Evolutionary conservation across 2,888 invertebrate genomes (phyloP).

Genomic region (Pasiphila rectangulata): DNA sequence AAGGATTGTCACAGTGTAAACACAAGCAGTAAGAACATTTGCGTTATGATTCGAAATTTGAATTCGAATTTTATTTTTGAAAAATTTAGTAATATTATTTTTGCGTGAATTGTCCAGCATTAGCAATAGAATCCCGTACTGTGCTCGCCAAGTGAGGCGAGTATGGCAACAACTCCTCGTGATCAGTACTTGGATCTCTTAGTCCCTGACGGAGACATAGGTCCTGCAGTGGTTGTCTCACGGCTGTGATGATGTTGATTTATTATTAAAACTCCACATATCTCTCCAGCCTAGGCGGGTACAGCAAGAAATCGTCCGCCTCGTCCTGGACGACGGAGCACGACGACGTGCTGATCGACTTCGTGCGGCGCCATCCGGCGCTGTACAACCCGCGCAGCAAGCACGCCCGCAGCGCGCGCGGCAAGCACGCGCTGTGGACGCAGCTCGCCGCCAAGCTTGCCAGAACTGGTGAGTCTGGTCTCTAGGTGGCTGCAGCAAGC

Average conservation of each 20-base stretch:
- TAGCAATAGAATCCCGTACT: too few relatives aligned
- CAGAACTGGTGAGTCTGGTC: neutral
- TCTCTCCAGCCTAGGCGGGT: slow-evolving; percentile 1
- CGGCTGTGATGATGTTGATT: neutral
- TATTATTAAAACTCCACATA: neutral
- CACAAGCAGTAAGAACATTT: too few relatives aligned
- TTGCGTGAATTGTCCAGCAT: too few relatives aligned
- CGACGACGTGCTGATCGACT: slow-evolving; percentile 10
- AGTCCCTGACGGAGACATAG: too few relatives aligned
- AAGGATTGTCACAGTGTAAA: too few relatives aligned
- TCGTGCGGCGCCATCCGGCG: slow-evolving; percentile 3
- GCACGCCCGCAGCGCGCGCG: slow-evolving; percentile 7
- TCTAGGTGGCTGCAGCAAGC: too few relatives aligned
- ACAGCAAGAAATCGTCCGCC: slow-evolving; percentile 9
- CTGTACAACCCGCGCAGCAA: slow-evolving; percentile 14
- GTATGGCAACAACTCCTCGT: too few relatives aligned
- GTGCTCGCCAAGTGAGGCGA: neutral
- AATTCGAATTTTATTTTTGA: too few relatives aligned
- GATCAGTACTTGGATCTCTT: too few relatives aligned
- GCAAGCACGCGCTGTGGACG: slow-evolving; percentile 12
- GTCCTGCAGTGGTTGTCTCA: too few relatives aligned
- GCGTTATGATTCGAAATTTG: too few relatives aligned
- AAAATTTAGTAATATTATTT: too few relatives aligned
- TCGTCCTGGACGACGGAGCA: slow-evolving; percentile 12
- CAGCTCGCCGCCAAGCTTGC: neutral